Evolutionary conservation across 2,113 vertebrate genomes (phyloP).

Genomic region (Tyto alba): DNA sequence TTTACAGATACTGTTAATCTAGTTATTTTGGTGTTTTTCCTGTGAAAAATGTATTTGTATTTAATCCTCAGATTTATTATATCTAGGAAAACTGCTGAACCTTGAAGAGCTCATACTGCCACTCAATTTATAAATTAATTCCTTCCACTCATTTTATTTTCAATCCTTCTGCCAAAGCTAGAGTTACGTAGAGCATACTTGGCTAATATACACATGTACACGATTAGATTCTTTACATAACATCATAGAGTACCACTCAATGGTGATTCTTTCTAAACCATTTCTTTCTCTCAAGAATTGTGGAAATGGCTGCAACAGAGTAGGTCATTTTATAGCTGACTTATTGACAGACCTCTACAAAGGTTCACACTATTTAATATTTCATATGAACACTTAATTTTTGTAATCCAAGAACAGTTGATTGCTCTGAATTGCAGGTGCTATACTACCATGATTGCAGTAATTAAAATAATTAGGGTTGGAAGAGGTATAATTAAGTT

Average conservation of each 20-base stretch:
- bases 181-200: not conserved
- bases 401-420: not conserved
- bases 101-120: not conserved
- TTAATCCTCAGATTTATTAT: not conserved
- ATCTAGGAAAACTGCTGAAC: not conserved
- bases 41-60: not conserved
- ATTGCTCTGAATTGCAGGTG: constrained; percentile 55
- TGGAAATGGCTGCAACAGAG: not conserved
- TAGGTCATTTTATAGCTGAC: not conserved
- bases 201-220: not conserved
- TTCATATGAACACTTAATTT: constrained; percentile 5
- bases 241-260: not conserved
- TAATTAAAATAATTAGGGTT: constrained; percentile 56
- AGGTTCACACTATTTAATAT: constrained; percentile 4
- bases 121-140: not conserved
- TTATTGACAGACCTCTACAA: not conserved
- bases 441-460: not conserved
- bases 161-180: not conserved
- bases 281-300: not conserved
- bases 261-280: not conserved
- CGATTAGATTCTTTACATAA: not conserved
- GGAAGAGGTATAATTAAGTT: constrained; percentile 28
- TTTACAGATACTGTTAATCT: not conserved
- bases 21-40: not conserved
- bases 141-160: not conserved